A percentile compares a stretch with the other conserved stretches of the same genome.
Evolutionary conservation across 2,113 vertebrate species (phyloP).

Genomic region (Actenoides hombroni): DNA sequence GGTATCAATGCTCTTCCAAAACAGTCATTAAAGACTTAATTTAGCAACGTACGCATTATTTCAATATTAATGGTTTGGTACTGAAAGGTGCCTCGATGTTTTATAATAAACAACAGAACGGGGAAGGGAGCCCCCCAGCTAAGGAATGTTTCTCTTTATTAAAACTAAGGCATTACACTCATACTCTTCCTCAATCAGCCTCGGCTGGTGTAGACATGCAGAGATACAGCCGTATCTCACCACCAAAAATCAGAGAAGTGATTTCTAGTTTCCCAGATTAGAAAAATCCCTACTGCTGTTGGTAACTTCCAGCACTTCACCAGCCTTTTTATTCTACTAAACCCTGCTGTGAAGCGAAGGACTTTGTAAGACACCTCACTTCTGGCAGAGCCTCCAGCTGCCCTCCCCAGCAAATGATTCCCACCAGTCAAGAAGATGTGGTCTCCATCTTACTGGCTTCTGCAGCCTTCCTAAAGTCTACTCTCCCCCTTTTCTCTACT

Average conservation of each 20-base stretch:
- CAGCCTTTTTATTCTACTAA: background rate
- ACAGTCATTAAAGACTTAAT: background rate
- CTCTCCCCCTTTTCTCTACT: background rate
- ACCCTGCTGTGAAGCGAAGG: background rate
- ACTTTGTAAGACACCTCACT: rapidly evolving
- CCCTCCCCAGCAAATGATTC: background rate
- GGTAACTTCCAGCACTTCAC: rapidly evolving
- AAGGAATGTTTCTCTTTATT: background rate
- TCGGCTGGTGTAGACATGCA: rapidly evolving
- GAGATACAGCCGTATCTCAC: rapidly evolving
- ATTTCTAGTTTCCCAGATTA: background rate
- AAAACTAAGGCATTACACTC: background rate
- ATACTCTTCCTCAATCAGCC: too few relatives aligned
- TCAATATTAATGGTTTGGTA: background rate
- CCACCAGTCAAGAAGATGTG: rapidly evolving
- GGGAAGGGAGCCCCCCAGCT: background rate
- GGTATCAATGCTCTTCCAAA: conserved; percentile 21
- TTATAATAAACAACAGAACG: background rate
- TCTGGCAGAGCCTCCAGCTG: too few relatives aligned
- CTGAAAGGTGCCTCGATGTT: background rate
- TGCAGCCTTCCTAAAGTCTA: background rate
- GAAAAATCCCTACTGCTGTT: background rate
- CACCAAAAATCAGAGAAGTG: rapidly evolving
- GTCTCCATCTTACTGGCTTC: background rate
- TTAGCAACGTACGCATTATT: background rate